Base-by-base conservation (phyloP, 2,797 vertebrate species). In the Psittacula derbiana region DNA sequence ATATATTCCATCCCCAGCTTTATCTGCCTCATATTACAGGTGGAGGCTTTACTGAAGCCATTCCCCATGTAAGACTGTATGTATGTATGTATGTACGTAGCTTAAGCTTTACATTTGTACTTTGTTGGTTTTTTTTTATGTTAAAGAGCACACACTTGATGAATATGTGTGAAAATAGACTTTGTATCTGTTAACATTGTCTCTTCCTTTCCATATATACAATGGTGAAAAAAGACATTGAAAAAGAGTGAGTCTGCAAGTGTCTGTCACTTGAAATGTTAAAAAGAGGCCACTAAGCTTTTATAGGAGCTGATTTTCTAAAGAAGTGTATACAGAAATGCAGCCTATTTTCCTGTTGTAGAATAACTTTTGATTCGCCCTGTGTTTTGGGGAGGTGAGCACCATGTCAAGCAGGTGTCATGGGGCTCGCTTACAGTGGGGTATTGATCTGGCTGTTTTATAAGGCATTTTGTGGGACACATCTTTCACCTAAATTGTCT, bases 351-450 rank as follows among this genome's bases (percentile, higher is more conserved):
- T 85, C n/a, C 11, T 73, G 14, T 52, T 6, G 2, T 12, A 47
- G 53, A 62, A 58, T 58, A 58, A 36, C 57, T 25, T 58, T 36
- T 2, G 20, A 17, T 58, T 36, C 7, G 3, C n/a, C 23, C 6
- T 1, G 0, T 3, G 1, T 66, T 7, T 21, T 28, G 6, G 24
- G n/a, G 27, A 16, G 47, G 12, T 24, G 74, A 65, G 24, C 6
- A 3, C 46, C 6, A 0, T 17, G 7, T 31, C 67, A 4, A 0
- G 6, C 0, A 5, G 12, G 13, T n/a, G 30, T 72, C 3, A 2
- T 25, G 17, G 25, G 19, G 7, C 19, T 75, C 0, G 0, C 31
- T 25, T 52, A 12, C 8, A 13, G 12, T 46, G 15, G 21, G 46
- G 5, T 21, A 38, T 81, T 66, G 47, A 36, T 53, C 53, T 90